Evolutionary conservation across 1,140 invertebrate species (phyloP), one percentile per base, ranked within the genome.

Genomic region (Anastrepha obliqua): DNA sequence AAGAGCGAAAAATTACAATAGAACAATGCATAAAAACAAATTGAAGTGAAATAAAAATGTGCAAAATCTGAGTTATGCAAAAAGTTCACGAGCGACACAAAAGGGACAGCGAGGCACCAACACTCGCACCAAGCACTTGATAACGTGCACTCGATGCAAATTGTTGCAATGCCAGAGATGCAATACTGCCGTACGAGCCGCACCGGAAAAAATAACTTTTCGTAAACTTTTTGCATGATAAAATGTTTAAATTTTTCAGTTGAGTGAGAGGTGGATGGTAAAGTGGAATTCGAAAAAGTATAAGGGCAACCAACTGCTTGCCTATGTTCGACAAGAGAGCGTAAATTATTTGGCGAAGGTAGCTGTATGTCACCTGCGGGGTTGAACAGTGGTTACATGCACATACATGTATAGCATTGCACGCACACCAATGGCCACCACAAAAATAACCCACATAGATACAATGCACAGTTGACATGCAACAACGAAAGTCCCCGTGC

Each of bases 11-110:
- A 74, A 2, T 42, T 17, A 13, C 60, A 74, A 13, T 15, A 15
- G 3, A 13, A 55, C 51, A 8, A 2, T 15, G 42, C 1, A 47
- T 44, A 47, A 74, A 44, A 74, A 74, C 39, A 74, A 74, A 74
- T 47, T 74, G 67, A 74, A 74, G 13, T 74, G 13, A 6, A 17
- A 74, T 13, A 47, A 74, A 74, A 44, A 74, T 44, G 67, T 44
- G 67, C 7, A 74, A 74, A 74, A 47, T 74, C 47, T 81, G 74
- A 81, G 44, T 81, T 81, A 81, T 81, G 47, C 74, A 81, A 20
- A 58, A 81, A 55, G 74, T 81, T 81, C 74, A 15, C 6, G 9
- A 81, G n/a, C 74, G 15, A 81, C 44, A 81, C n/a, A 81, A 44
- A 44, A 74, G 17, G 9, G 11, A 74, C 44, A 74, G 39, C 13